phyloP scores from a whole-genome alignment of 37 sponge, comb jelly and placozoan species.

The Bolinopsis microptera region DNA sequence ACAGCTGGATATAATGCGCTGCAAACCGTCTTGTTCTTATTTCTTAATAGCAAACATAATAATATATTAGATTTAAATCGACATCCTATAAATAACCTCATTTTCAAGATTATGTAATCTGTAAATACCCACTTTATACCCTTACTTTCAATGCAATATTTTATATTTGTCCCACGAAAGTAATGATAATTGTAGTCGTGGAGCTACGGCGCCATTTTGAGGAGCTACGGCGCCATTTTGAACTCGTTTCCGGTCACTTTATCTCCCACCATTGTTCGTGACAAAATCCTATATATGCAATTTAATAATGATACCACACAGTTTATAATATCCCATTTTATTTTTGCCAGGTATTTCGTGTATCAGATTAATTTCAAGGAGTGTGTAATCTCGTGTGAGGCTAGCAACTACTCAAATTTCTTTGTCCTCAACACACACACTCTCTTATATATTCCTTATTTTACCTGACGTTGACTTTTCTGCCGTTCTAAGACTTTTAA shows the following conservation, averaged over 20 bases:
- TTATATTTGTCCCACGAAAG: background rate
- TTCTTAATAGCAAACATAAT: too few species aligned
- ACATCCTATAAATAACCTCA: too few species aligned
- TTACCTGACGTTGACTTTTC: too few species aligned
- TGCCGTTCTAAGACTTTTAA: too few species aligned
- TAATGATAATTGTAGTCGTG: background rate
- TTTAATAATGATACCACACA: background rate
- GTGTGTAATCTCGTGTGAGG: background rate
- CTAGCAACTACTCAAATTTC: background rate
- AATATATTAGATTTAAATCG: too few species aligned
- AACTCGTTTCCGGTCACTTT: background rate
- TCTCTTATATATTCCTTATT: too few species aligned
- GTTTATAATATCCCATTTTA: background rate
- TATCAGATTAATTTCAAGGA: background rate
- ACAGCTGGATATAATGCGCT: too few species aligned
- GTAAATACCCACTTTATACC: too few species aligned
- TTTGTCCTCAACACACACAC: too few species aligned
- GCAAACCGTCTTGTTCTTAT: too few species aligned
- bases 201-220: background rate
- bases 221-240: background rate
- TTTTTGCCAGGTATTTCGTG: background rate
- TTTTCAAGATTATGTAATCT: too few species aligned
- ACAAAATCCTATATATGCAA: background rate
- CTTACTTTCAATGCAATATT: too few species aligned
- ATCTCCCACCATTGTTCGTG: background rate